Conservation (phyloP, 2,797 vertebrate genomes). For the Sebastes cheni region DNA sequence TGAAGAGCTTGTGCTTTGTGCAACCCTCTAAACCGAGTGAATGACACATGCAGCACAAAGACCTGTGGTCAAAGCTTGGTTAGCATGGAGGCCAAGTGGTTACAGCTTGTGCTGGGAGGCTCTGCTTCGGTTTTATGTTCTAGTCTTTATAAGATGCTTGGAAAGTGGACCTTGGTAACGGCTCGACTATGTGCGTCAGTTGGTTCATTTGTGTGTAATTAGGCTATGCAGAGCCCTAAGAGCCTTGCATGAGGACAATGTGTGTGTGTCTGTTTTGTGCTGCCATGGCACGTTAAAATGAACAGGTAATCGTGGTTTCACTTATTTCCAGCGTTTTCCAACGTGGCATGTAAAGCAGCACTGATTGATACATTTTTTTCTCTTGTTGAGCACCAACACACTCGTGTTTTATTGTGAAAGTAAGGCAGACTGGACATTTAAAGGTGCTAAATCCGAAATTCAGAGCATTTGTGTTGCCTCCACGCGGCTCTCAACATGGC, state of each 20-base stretch:
- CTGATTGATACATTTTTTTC: not conserved
- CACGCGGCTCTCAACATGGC: too few relatives aligned
- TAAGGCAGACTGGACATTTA: not conserved
- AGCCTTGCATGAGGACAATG: not conserved
- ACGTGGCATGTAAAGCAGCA: not conserved
- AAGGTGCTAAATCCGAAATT: too few relatives aligned
- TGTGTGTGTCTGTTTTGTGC: not conserved
- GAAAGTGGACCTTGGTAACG: not conserved
- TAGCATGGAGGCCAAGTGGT: not conserved
- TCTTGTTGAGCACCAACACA: not conserved
- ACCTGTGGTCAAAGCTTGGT: not conserved
- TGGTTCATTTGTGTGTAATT: conserved; percentile 23
- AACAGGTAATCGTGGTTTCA: not conserved
- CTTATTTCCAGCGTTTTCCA: not conserved
- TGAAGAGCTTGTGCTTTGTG: conserved; percentile 1
- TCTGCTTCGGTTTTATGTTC: not conserved
- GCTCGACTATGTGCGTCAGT: not conserved
- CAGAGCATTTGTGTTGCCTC: too few relatives aligned
- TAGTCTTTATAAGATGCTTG: not conserved
- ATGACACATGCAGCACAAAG: not conserved
- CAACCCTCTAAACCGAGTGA: not conserved
- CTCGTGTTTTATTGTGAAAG: not conserved
- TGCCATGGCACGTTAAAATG: not conserved
- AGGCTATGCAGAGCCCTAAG: not conserved
- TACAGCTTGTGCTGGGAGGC: not conserved